Percentiles rank a stretch among this genome's conserved stretches.
These are phyloP conservation scores for Eupleurogrammus muticus DNA, from an alignment of 2,797 vertebrate genomes.

Conservation along the genomic window DNA sequence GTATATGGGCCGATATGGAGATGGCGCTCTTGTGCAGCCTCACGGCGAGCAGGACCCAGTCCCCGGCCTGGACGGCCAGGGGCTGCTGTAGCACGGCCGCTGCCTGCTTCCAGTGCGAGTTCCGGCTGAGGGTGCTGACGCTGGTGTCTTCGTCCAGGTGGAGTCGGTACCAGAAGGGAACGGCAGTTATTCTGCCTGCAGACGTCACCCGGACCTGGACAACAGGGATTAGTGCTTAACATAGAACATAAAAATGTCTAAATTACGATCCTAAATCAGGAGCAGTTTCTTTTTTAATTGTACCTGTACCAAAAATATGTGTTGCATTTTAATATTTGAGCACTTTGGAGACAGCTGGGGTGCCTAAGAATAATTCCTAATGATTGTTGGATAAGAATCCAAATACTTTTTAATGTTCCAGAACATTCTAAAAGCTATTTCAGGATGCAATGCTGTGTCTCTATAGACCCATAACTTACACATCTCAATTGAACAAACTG, in stretches of 20 bases:
- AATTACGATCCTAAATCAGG: too few relatives aligned
- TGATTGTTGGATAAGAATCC: background rate
- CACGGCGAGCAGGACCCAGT: conserved; percentile 87
- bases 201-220: conserved; percentile 86
- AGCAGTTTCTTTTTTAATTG: background rate
- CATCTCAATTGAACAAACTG: too few relatives aligned
- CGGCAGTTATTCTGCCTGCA: conserved; percentile 89
- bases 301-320: background rate
- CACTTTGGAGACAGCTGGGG: background rate
- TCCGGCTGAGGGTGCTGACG: conserved; percentile 88
- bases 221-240: conserved; percentile 3
- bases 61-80: conserved; percentile 85
- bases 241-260: background rate
- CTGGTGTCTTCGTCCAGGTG: conserved; percentile 88
- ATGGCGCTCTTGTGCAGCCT: conserved; percentile 94
- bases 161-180: conserved; percentile 98
- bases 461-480: too few relatives aligned
- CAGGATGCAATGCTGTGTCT: background rate
- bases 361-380: background rate
- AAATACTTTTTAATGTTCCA: background rate
- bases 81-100: conserved; percentile 92
- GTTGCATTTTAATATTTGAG: conserved; percentile 15
- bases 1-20: conserved; percentile 85
- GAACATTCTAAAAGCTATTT: background rate
- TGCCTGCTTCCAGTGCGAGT: conserved; percentile 97